Evolutionary conservation across 2,888 invertebrate genomes (phyloP), one percentile per base, ranked within the genome.

Genomic region (Junonia oenone): DNA sequence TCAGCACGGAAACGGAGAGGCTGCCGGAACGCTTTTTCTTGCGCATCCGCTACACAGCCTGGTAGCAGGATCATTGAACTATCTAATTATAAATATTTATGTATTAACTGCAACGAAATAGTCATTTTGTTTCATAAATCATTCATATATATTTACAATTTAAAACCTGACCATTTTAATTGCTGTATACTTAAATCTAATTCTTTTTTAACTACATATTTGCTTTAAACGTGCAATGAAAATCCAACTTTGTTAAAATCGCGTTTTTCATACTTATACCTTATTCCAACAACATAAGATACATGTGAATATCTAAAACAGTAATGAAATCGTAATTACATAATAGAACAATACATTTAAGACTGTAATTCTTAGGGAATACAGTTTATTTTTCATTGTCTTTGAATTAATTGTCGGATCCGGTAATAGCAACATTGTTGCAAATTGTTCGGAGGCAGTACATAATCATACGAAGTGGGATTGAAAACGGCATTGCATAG

Each of bases 381-480:
- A 51, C 15, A 27, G 45, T 17, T 51, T 14, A 51, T 9, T 38
- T 40, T 56, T 13, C 13, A n/a, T 26, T 15, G 38, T 9, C 8
- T 38, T 17, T 9, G 17, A 11, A 22, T 40, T 40, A 22, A 19
- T 22, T 47, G 9, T 3, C 6, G 6, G 6, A 22, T 38, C 27
- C 19, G 22, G 29, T 9, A 33, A 22, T 19, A 27, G 37, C 53
- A 53, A 61, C 58, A 56, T 38, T 53, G 56, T 61, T 58, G 61
- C 53, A 43, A 56, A 61, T 56, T 54, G 48, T 46, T 38, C 52
- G 27, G 19, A 48, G 45, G 22, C 17, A 35, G 45, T 45, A 37
- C 13, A 40, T 27, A 51, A 50, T 48, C 29, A 51, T 51, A 14
- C 14, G 48, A 27, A 45, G 33, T 50, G 15, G 45, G 22, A 58